These are phyloP conservation scores for Conus canariensis DNA, from an alignment of 2,888 invertebrate species.

Conservation along the genomic window DNA sequence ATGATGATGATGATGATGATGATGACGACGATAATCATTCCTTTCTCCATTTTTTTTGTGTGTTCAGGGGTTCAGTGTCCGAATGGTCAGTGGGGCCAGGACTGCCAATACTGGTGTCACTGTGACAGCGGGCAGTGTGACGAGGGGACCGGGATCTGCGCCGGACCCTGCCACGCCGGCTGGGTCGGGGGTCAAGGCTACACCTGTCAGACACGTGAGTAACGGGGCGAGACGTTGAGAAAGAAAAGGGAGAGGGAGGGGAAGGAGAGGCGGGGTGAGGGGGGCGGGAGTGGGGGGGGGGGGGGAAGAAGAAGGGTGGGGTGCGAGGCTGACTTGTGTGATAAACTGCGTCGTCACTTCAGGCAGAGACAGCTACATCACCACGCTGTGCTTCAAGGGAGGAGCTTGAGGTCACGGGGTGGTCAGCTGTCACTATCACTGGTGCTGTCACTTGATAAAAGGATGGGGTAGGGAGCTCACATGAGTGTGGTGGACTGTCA, in stretches of 20 bases:
- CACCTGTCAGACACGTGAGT: conserved; percentile 11
- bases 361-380: too few relatives aligned
- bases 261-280: too few relatives aligned
- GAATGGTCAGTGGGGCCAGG: background rate
- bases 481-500: too few relatives aligned
- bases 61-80: background rate
- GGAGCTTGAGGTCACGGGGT: too few relatives aligned
- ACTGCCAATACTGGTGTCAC: conserved; percentile 11
- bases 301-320: background rate
- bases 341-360: too few relatives aligned
- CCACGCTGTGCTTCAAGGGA: too few relatives aligned
- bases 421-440: too few relatives aligned
- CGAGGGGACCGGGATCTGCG: background rate
- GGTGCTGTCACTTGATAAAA: too few relatives aligned
- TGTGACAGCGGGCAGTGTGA: background rate
- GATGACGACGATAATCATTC: background rate
- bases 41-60: too few relatives aligned
- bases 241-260: too few relatives aligned
- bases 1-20: background rate
- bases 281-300: too few relatives aligned
- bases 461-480: too few relatives aligned
- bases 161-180: background rate
- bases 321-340: background rate
- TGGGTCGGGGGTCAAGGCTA: background rate
- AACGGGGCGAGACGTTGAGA: background rate